These are phyloP conservation scores for Rallus limicola DNA, from an alignment of 2,113 vertebrate species.

Conservation along the genomic window DNA sequence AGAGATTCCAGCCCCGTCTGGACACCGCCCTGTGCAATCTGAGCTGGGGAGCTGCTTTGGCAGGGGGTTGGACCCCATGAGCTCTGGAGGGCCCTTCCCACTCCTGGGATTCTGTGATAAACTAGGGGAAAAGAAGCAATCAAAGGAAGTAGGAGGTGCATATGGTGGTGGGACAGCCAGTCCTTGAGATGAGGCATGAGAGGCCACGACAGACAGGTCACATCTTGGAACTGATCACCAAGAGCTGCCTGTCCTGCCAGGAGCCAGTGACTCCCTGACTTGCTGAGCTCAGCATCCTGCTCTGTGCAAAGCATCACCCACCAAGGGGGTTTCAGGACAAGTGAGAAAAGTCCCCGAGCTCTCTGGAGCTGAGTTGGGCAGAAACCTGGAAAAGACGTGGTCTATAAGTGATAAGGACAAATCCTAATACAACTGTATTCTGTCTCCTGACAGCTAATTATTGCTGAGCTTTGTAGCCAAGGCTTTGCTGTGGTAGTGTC, in stretches of 20 bases:
- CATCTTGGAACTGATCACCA: neutral
- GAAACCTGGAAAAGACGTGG: neutral
- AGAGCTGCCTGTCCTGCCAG: neutral
- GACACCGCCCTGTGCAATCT: too few relatives aligned
- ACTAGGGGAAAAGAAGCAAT: neutral
- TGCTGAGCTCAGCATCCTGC: neutral
- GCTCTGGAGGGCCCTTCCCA: too few relatives aligned
- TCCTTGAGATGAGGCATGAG: neutral
- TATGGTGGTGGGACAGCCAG: neutral
- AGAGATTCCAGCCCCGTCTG: too few relatives aligned
- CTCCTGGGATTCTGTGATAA: neutral
- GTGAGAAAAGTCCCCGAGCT: neutral
- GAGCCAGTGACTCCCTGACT: too few relatives aligned
- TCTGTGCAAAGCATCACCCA: neutral
- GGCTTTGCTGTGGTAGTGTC: neutral
- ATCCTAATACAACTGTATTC: constrained; percentile 6
- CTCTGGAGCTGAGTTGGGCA: neutral
- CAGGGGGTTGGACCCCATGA: too few relatives aligned
- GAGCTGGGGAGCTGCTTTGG: too few relatives aligned
- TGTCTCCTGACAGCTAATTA: constrained; percentile 18
- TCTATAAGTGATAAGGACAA: neutral
- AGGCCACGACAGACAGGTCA: neutral
- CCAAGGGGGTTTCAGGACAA: neutral
- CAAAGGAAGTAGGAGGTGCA: too few relatives aligned
- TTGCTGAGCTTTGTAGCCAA: neutral